Percentiles rank a stretch among this genome's conserved stretches.
Evolutionary conservation across 2,113 vertebrate genomes (phyloP).

Genomic region (Xiphophorus couchianus): DNA sequence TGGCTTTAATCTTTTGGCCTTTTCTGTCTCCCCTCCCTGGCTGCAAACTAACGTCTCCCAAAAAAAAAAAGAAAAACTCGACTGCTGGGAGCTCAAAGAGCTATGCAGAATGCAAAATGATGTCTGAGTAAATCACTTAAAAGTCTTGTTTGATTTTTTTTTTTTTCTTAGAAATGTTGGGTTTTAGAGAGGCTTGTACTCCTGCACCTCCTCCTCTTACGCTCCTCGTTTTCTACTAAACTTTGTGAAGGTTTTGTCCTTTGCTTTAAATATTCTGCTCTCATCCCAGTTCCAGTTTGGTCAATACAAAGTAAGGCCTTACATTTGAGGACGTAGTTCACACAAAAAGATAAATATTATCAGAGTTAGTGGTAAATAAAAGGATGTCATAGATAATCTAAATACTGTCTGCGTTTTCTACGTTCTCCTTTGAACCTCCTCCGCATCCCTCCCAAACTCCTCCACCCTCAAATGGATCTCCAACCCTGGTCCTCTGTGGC

Average conservation of each 20-base stretch:
- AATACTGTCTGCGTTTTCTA: slow-evolving; percentile 52
- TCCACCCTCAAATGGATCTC: slow-evolving; percentile 48
- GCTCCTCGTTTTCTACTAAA: neutral
- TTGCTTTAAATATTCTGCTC: neutral
- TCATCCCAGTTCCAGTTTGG: slow-evolving; percentile 3
- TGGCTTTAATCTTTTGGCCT: slow-evolving; percentile 33
- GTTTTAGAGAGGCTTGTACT: slow-evolving; percentile 11
- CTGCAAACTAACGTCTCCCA: slow-evolving; percentile 64
- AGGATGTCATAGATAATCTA: neutral
- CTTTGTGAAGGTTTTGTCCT: slow-evolving; percentile 8
- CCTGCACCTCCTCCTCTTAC: slow-evolving; percentile 23
- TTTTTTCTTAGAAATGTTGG: neutral
- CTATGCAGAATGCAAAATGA: neutral
- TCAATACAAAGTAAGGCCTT: neutral
- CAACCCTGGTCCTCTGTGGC: slow-evolving; percentile 29
- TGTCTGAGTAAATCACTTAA: neutral
- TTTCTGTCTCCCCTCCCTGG: slow-evolving; percentile 40
- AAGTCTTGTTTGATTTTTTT: neutral
- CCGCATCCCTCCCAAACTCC: slow-evolving; percentile 21
- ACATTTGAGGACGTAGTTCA: slow-evolving; percentile 15
- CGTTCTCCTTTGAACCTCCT: slow-evolving; percentile 39
- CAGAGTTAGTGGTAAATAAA: neutral
- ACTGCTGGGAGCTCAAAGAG: slow-evolving; percentile 2
- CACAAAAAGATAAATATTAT: neutral
- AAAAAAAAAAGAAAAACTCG: neutral